Evolutionary conservation across 1,140 invertebrate species (phyloP).

Genomic region (Chrysopa pallens): DNA sequence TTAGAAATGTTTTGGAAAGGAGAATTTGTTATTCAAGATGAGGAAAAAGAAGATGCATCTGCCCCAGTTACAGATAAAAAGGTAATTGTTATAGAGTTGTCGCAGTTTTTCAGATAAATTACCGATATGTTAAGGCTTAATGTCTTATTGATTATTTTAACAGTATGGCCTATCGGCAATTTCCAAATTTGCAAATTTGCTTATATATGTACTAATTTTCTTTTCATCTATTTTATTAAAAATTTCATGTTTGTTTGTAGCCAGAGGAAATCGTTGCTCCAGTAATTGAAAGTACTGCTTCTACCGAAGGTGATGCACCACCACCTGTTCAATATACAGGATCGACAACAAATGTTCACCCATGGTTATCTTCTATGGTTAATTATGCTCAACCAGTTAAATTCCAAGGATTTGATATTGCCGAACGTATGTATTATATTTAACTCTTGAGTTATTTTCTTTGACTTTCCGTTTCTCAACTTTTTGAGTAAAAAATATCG

Average conservation of each 20-base stretch:
- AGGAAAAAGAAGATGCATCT: slow-evolving; percentile 79
- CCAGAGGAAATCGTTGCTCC: slow-evolving; percentile 29
- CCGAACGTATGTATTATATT: slow-evolving; percentile 58
- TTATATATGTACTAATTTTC: no score
- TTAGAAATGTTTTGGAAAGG: slow-evolving; percentile 78
- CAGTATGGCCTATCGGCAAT: neutral
- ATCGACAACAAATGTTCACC: slow-evolving; percentile 97
- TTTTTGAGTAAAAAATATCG: no score
- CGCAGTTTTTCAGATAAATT: no score
- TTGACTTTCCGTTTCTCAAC: no score
- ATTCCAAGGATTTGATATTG: slow-evolving; percentile 94
- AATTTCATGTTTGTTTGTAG: slow-evolving; percentile 12
- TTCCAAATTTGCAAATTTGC: no score
- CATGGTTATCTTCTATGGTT: slow-evolving; percentile 94
- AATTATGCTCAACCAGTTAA: slow-evolving; percentile 99
- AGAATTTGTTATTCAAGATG: slow-evolving; percentile 79
- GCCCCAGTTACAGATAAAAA: slow-evolving; percentile 45
- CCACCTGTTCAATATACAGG: slow-evolving; percentile 73
- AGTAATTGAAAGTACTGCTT: slow-evolving; percentile 11
- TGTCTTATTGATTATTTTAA: neutral
- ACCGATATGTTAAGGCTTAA: no score
- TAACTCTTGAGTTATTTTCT: neutral
- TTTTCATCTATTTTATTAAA: neutral
- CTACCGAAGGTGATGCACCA: slow-evolving; percentile 37
- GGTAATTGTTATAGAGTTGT: slow-evolving; percentile 26